A percentile compares a stretch with the other conserved stretches of the same genome.
phyloP scores from a whole-genome alignment of 2,113 vertebrate genomes.

The Pyrgilauda ruficollis region DNA sequence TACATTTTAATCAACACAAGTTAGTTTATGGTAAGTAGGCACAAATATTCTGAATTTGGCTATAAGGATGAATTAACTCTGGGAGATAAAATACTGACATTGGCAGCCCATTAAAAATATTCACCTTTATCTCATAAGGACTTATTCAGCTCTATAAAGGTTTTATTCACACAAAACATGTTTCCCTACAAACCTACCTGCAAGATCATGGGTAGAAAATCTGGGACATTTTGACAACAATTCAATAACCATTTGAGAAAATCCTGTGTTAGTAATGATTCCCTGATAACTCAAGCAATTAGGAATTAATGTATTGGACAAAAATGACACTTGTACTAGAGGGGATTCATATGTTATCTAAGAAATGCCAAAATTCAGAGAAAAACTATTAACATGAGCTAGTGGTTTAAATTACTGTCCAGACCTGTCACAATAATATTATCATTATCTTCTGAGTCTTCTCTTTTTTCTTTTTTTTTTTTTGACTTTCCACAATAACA shows the following conservation, averaged over 20 bases:
- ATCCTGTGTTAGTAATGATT: not conserved
- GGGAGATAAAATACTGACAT: not conserved
- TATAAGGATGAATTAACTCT: not conserved
- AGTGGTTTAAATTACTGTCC: not conserved
- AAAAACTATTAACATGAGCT: not conserved
- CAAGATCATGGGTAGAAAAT: not conserved
- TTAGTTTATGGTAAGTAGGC: not conserved
- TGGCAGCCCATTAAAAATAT: not conserved
- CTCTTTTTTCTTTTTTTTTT: not conserved
- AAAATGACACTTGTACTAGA: not conserved
- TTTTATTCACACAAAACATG: not conserved
- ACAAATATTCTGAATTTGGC: not conserved
- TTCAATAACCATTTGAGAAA: constrained; percentile 33
- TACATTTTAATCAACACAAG: not conserved
- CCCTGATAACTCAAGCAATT: constrained; percentile 6
- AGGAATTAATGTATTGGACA: not conserved
- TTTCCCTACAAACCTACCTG: not conserved
- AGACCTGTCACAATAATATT: not conserved
- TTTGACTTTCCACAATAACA: not conserved
- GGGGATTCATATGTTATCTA: not conserved
- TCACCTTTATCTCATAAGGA: not conserved
- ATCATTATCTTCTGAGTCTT: not conserved
- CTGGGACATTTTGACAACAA: not conserved
- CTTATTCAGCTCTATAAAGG: not conserved
- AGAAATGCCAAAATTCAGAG: constrained; percentile 31